Percentiles rank a stretch among this genome's conserved stretches.
Conservation (phyloP, 2,113 vertebrate species). For the Arizona elegans region DNA sequence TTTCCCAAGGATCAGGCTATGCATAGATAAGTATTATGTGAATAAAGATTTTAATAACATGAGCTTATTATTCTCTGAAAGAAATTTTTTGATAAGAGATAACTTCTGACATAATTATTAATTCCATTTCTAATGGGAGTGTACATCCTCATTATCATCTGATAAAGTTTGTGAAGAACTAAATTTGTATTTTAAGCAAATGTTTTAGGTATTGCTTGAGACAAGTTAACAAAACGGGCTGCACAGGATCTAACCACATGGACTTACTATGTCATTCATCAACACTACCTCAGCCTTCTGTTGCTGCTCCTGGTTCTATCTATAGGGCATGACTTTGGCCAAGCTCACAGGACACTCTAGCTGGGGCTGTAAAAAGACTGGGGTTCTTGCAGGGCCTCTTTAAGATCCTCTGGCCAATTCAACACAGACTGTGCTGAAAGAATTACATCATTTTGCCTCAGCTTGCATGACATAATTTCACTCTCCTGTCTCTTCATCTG, state of each 20-base stretch:
- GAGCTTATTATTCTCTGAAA: slow-evolving; percentile 42
- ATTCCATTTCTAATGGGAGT: background rate
- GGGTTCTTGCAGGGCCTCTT: background rate
- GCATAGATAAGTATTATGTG: slow-evolving; percentile 60
- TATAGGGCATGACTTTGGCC: background rate
- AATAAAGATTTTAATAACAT: slow-evolving; percentile 76
- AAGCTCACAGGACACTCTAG: background rate
- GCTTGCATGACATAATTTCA: background rate
- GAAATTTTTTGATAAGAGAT: background rate
- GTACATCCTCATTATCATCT: background rate
- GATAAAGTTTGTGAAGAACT: background rate
- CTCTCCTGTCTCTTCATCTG: background rate
- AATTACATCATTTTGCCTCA: background rate
- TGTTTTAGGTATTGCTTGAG: background rate
- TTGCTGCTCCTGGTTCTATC: background rate
- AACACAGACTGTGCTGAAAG: background rate
- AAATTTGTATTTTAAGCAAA: background rate
- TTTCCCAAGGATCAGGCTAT: slow-evolving; percentile 58
- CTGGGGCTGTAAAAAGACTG: background rate
- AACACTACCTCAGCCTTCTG: background rate
- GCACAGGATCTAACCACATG: background rate
- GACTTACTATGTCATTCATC: background rate
- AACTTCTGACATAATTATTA: background rate
- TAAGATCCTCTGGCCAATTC: background rate
- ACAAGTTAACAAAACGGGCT: background rate